Base-by-base conservation (phyloP, 2,888 invertebrate species). In the Branchipolynoe longqiensis region DNA sequence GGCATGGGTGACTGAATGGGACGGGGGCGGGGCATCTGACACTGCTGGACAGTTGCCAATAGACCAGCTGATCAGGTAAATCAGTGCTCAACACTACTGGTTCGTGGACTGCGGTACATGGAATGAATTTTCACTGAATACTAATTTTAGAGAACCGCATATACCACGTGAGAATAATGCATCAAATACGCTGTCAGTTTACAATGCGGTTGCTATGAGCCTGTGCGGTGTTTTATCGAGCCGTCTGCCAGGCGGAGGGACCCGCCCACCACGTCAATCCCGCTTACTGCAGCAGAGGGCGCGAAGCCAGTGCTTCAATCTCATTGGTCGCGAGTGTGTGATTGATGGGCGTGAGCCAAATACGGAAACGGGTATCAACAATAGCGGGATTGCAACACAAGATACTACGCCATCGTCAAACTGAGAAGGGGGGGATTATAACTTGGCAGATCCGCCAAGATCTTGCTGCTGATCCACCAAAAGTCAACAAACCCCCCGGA, bases 321-420 rank as follows among this genome's bases (percentile, higher is more conserved):
- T 41, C 18, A 78, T 78, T 78, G 78, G 78, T 31, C 25, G 78
- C 41, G 78, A 78, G 78, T 78, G 28, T 6, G 41, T 78, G 78
- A 78, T 78, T 78, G 78, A 78, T 54, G 54, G 78, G 78, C 78
- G 78, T 78, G 78, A 78, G 25, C 78, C 78, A 78, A 78, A 78
- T 78, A 78, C 78, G 78, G 78, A 78, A 78, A 78, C 78, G 78
- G 78, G 78, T 78, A 78, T 78, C 78, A 78, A 78, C 78, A 78
- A 78, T 78, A 78, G 78, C 28, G 54, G 54, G 48, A 78, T 41
- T 78, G 48, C 78, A 78, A 78, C 78, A 78, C 78, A 78, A 78
- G 78, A 78, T 78, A 78, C 78, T 78, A 78, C 78, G 78, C 54
- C 54, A 33, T 48, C 78, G 78, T 48, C 78, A 48, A 69, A 69